Evolutionary conservation across 2,888 invertebrate species (phyloP).

Genomic region (Dilophus febrilis): DNA sequence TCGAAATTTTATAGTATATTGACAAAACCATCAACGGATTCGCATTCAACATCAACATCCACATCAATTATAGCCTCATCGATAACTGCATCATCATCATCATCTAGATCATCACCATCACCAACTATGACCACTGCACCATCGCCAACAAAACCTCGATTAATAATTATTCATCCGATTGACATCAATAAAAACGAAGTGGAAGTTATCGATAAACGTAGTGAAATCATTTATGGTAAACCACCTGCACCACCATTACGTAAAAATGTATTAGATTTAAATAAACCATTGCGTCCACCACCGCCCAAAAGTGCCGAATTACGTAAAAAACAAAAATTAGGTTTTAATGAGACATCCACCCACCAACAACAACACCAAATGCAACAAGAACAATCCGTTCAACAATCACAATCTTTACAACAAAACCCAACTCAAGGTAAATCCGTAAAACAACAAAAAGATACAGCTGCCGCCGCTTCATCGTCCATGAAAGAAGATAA

Average conservation of each 20-base stretch:
- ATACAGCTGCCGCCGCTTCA: too few relatives aligned
- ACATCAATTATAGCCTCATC: too few relatives aligned
- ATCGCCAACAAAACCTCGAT: constrained; percentile 46
- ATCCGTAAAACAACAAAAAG: too few relatives aligned
- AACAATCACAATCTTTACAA: too few relatives aligned
- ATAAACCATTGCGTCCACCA: constrained; percentile 53
- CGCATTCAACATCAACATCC: too few relatives aligned
- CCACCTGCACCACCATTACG: constrained; percentile 68
- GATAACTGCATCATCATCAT: too few relatives aligned
- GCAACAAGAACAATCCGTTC: too few relatives aligned
- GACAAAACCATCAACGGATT: too few relatives aligned
- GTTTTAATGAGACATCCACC: too few relatives aligned
- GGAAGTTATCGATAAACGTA: constrained; percentile 43
- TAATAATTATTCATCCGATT: constrained; percentile 76
- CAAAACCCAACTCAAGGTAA: constrained; percentile 27
- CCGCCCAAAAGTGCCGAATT: constrained; percentile 52
- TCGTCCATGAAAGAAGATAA: constrained; percentile 38
- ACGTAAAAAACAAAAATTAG: constrained; percentile 40
- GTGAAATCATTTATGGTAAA: constrained; percentile 27
- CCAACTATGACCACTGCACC: neutral
- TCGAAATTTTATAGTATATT: too few relatives aligned
- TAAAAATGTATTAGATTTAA: constrained; percentile 31
- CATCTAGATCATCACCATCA: too few relatives aligned
- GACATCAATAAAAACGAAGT: constrained; percentile 69
- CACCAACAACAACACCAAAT: too few relatives aligned